Conservation (phyloP, 1,140 invertebrate genomes). For the Drosophila watanabei region DNA sequence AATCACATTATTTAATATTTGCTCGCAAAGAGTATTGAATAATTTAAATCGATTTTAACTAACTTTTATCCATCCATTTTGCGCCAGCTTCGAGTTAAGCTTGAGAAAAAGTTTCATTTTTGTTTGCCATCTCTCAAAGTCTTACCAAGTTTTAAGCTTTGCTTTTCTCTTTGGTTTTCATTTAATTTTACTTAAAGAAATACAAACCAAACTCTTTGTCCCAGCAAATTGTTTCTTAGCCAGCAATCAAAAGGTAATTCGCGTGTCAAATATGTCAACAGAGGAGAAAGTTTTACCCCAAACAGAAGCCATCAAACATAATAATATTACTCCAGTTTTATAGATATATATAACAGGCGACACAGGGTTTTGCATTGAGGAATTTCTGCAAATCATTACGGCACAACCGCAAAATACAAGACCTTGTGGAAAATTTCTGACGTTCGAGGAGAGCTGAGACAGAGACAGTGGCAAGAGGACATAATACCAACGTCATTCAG, state of each 20-base stretch:
- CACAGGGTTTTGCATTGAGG: slow-evolving; percentile 48
- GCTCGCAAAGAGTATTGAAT: neutral
- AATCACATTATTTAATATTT: neutral
- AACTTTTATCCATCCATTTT: slow-evolving; percentile 10
- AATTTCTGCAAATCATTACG: slow-evolving; percentile 79
- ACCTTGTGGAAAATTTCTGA: slow-evolving; percentile 59
- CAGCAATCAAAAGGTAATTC: slow-evolving; percentile 40
- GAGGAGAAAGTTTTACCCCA: slow-evolving; percentile 8
- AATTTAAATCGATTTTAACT: slow-evolving; percentile 1
- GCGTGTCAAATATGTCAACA: slow-evolving; percentile 33
- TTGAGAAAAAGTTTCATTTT: neutral
- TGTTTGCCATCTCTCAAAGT: slow-evolving; percentile 3
- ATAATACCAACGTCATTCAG: slow-evolving; percentile 34
- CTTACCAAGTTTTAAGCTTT: slow-evolving; percentile 13
- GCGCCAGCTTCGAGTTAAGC: neutral
- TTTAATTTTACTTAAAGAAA: slow-evolving; percentile 5
- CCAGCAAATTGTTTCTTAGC: slow-evolving; percentile 10
- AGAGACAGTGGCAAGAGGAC: slow-evolving; percentile 21
- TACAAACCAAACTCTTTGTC: neutral
- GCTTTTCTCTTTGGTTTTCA: neutral
- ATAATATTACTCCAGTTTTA: slow-evolving; percentile 37
- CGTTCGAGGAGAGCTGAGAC: slow-evolving; percentile 7
- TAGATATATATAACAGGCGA: slow-evolving; percentile 42
- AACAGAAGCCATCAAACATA: slow-evolving; percentile 23
- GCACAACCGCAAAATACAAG: slow-evolving; percentile 65